Base-by-base conservation (phyloP, 2,113 vertebrate genomes). In the Microcebus jonahi region DNA sequence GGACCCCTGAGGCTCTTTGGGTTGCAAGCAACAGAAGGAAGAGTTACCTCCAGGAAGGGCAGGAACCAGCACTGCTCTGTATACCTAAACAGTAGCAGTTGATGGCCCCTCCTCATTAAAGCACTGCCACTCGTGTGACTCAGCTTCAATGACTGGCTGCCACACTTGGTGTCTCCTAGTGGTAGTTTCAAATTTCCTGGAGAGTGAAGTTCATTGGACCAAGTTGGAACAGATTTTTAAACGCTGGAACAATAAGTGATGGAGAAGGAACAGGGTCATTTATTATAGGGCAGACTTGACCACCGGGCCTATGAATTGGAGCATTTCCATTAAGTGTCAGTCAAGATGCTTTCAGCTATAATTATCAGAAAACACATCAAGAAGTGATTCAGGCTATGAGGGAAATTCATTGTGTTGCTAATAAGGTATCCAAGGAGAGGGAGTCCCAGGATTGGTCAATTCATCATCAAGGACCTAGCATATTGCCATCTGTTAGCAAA, bases 191-290 rank as follows among this genome's bases (percentile, higher is more conserved):
- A 63, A 65, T 80, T 81, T 36, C 6, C 42, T 76, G n/a, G 25
- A 79, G 20, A 90, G 9, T 92, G 29, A 97, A 87, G 25, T 36
- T 76, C n/a, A 94, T 94, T 84, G 67, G 36, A 57, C 61, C 29
- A 81, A 93, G 18, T 55, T 79, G n/a, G 18, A 94, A 73, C n/a
- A 89, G 6, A 87, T 39, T 95, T 95, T 76, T 76, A 92, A 96
- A 75, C 80, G 14, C 45, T 85, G 71, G 20, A 97, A 87, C 23
- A 81, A 20, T 61, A 94, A 83, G 6, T 70, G 5, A 90, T 90
- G 29, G 81, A 79, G 27, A 50, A 4, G 34, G 42, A 39, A 86
- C 36, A 83, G 42, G 34, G 23, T 93, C 36, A 84, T 67, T 88
- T 45, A 81, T 29, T 55, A 36, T 29, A 90, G 17, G 63, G 14